phyloP scores from a whole-genome alignment of 2,113 vertebrate species.

The Oryzias celebensis region DNA sequence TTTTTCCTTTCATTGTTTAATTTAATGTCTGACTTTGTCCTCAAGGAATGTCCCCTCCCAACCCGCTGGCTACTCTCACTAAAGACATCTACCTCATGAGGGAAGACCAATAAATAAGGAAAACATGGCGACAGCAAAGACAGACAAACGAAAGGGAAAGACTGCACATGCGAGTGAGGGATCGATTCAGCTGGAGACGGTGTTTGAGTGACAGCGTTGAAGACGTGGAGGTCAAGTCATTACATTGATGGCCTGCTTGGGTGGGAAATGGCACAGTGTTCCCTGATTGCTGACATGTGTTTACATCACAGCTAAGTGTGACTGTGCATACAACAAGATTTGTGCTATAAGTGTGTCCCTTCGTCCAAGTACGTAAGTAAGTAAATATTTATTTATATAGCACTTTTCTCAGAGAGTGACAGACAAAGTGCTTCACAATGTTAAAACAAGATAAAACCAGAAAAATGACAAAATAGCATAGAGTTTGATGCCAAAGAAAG shows the following conservation, averaged over 20 bases:
- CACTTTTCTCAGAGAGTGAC: no score
- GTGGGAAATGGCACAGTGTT: constrained; percentile 35
- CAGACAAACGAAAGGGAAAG: constrained; percentile 6
- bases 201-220: constrained; percentile 61
- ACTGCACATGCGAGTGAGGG: constrained; percentile 15
- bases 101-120: constrained; percentile 47
- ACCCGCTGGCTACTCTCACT: constrained; percentile 24
- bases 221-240: constrained; percentile 46
- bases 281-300: constrained; percentile 27
- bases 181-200: constrained; percentile 55
- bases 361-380: neutral
- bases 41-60: constrained; percentile 36
- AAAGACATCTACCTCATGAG: constrained; percentile 37
- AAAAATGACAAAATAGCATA: no score
- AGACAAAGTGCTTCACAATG: no score
- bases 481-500: no score
- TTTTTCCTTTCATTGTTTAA: constrained; percentile 46
- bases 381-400: no score
- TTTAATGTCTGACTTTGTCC: constrained; percentile 44
- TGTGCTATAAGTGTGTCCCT: neutral
- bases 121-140: constrained; percentile 26
- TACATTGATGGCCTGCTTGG: constrained; percentile 63
- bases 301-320: constrained; percentile 10
- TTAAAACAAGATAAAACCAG: no score
- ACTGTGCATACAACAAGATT: constrained; percentile 17